Percentiles rank a stretch among this genome's conserved stretches.
Evolutionary conservation across 2,888 invertebrate genomes (phyloP).

Genomic region (Podabrus alpinus): DNA sequence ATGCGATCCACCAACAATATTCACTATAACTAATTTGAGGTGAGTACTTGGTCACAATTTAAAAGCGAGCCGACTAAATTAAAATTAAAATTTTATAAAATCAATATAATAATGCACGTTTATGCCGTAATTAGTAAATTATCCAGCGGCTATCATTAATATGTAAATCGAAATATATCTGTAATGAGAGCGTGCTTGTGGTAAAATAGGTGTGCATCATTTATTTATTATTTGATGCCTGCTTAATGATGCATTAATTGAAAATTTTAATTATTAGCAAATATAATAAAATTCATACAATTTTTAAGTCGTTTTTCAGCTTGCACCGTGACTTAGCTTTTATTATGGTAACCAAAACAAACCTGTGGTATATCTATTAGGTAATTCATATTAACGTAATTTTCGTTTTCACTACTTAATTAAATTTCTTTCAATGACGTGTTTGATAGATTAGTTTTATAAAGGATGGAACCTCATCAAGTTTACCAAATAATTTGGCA

Average conservation of each 20-base stretch:
- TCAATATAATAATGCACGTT: constrained; percentile 46
- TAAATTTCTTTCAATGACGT: background rate
- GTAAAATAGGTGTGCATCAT: background rate
- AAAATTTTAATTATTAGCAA: background rate
- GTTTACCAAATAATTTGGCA: background rate
- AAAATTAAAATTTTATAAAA: constrained; percentile 48
- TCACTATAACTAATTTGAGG: constrained; percentile 47
- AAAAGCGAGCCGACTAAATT: constrained; percentile 51
- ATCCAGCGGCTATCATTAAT: constrained; percentile 44
- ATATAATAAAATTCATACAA: background rate
- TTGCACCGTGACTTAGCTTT: background rate
- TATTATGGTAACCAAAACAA: background rate
- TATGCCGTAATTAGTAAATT: constrained; percentile 49
- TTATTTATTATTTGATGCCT: background rate
- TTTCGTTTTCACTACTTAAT: background rate
- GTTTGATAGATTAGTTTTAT: background rate
- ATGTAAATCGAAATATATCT: constrained; percentile 29
- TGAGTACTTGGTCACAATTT: constrained; percentile 25
- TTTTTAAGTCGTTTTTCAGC: no score
- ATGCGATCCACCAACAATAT: constrained; percentile 48
- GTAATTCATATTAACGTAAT: background rate
- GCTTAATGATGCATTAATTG: background rate
- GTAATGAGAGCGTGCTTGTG: constrained; percentile 8
- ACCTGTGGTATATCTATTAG: background rate
- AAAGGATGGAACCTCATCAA: background rate